These are phyloP conservation scores for Leptodactylus fallax DNA, from an alignment of 2,797 vertebrate species.

Conservation along the genomic window DNA sequence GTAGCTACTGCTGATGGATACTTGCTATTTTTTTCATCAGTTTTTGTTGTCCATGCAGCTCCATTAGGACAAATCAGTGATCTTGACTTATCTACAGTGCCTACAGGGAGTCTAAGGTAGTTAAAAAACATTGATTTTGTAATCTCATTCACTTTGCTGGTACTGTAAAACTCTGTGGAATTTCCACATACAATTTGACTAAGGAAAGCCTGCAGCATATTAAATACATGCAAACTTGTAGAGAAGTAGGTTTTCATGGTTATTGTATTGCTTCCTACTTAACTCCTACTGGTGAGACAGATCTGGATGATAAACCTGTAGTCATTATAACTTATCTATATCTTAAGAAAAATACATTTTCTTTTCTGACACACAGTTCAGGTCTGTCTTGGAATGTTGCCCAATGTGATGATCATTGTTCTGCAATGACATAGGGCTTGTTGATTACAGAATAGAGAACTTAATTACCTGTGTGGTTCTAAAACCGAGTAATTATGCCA, in stretches of 20 bases:
- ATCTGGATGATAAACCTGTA: background rate
- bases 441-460: constrained; percentile 50
- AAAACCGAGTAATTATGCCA: constrained; percentile 53
- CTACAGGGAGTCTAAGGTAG: too few relatives aligned
- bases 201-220: too few relatives aligned
- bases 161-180: too few relatives aligned
- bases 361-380: constrained; percentile 16
- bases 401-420: constrained; percentile 43
- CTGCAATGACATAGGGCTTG: constrained; percentile 45
- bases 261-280: background rate
- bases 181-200: too few relatives aligned
- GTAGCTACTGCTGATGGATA: too few relatives aligned
- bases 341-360: constrained; percentile 4
- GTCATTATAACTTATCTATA: background rate
- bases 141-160: too few relatives aligned
- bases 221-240: background rate
- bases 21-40: too few relatives aligned
- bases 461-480: constrained; percentile 56
- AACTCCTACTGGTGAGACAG: background rate
- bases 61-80: too few relatives aligned
- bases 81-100: too few relatives aligned
- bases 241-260: background rate
- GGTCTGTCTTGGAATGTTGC: constrained; percentile 16
- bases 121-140: too few relatives aligned
- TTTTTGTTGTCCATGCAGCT: too few relatives aligned